Percentiles rank a stretch among this genome's conserved stretches.
phyloP scores from a whole-genome alignment of 1,140 invertebrate genomes.

The Brachionus calyciflorus region DNA sequence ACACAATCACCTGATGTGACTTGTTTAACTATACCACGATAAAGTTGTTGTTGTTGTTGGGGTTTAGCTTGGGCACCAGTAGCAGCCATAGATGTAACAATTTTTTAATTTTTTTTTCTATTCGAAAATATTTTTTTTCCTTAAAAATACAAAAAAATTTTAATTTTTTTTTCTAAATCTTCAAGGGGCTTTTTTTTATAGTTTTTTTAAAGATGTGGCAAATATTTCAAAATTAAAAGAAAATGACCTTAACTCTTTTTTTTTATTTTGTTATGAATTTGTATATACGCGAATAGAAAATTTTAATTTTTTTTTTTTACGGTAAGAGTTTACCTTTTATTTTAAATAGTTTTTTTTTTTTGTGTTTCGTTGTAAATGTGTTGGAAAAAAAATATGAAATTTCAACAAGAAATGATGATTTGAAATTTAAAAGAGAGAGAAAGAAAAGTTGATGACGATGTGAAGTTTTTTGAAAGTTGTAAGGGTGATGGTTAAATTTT shows the following conservation, averaged over 20 bases:
- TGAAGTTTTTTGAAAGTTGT: not conserved
- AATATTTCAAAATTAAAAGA: too few species aligned
- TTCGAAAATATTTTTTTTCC: not conserved
- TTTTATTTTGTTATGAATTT: too few species aligned
- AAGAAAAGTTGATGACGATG: conserved; percentile 30
- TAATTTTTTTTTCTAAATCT: not conserved
- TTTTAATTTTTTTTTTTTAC: too few species aligned
- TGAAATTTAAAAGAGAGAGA: not conserved
- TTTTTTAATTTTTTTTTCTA: not conserved
- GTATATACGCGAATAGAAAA: too few species aligned
- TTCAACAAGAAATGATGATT: not conserved
- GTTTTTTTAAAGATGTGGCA: conserved; percentile 16
- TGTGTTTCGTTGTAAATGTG: not conserved
- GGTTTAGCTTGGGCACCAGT: not conserved
- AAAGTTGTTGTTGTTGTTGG: not conserved
- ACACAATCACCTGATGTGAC: conserved; percentile 31
- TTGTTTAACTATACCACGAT: conserved; percentile 29
- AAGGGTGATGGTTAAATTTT: conserved; percentile 31
- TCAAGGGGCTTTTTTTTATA: not conserved
- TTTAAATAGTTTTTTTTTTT: not conserved
- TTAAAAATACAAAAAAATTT: not conserved
- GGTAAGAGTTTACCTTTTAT: too few species aligned
- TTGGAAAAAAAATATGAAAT: too few species aligned
- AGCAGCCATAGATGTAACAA: not conserved
- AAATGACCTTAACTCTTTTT: conserved; percentile 8